These are phyloP conservation scores for Myrmecobius fasciatus DNA, from an alignment of 2,113 vertebrate genomes.

Conservation along the genomic window DNA sequence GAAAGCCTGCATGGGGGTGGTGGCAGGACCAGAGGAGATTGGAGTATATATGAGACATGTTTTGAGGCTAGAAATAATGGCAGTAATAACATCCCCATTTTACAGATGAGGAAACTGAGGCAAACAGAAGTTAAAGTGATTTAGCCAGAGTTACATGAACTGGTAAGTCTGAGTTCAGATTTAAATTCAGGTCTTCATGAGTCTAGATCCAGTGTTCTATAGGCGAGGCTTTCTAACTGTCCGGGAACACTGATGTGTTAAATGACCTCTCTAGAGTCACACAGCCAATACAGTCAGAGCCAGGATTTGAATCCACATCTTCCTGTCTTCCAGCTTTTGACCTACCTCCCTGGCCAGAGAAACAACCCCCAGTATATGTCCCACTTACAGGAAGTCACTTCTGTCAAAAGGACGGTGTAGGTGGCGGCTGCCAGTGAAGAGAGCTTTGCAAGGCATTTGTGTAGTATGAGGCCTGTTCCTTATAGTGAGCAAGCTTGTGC, in stretches of 20 bases:
- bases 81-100: not conserved
- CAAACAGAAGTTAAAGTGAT: not conserved
- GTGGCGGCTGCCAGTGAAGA: not conserved
- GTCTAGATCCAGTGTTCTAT: not conserved
- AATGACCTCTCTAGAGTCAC: not conserved
- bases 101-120: not conserved
- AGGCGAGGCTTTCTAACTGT: not conserved
- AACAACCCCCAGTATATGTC: not conserved
- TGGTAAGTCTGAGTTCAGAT: not conserved
- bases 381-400: constrained; percentile 25
- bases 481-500: constrained; percentile 3
- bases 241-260: not conserved
- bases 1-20: not conserved
- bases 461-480: not conserved
- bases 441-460: not conserved
- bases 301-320: not conserved
- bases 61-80: not conserved
- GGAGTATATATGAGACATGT: not conserved
- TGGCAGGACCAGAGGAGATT: not conserved
- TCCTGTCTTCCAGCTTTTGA: not conserved
- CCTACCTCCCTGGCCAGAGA: not conserved
- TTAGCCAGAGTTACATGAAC: not conserved
- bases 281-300: not conserved
- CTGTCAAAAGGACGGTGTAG: not conserved
- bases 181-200: not conserved